Base-by-base conservation (phyloP, 37 sponge, comb jelly and placozoan species). In the Diacarnus erythraeanus region DNA sequence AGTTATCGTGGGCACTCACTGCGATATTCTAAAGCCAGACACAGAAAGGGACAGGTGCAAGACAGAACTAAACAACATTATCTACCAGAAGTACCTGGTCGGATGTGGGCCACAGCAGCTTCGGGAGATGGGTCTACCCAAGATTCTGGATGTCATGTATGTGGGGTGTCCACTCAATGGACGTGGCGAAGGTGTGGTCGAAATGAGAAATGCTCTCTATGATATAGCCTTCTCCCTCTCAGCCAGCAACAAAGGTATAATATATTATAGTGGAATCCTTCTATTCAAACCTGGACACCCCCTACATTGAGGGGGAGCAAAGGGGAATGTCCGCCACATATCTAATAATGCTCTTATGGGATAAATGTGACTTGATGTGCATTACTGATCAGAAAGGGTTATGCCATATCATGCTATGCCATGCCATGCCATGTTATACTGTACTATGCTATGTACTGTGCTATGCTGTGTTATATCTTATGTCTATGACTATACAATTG, bases 1-100 rank as follows among this genome's bases (percentile, higher is more conserved):
- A 65, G 80, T 96, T 22, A 78, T 96, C 23, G 87, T 96, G 34
- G 97, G 97, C 42, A 89, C 97, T 23, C 93, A 96, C 81, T 51
- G 76, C 43, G 97, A 96, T 77, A 25, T 9, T n/a, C 72, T 90
- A 17, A 81, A 77, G 80, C 66, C 64, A 35, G 84, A 81, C 30
- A 59, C 18, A 10, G 91, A 90, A 33, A 89, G 64, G 67, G 84
- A 87, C 59, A 74, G 58, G 22, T n/a, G 71, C 29, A 88, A 87
- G 76, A 67, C 39, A 9, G 78, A 85, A 38, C 70, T 86, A 17
- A 75, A 56, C 26, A 37, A 79, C 64, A 23, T 74, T 66, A 87
- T 90, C 68, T 51, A 69, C 41, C 81, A 84, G 59, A 81, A 87
- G 63, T 87, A 64, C 60, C 82, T 81, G 23, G 77, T 76, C 18